Evolutionary conservation across 2,113 vertebrate species (phyloP).

Genomic region (Haemorhous mexicanus): DNA sequence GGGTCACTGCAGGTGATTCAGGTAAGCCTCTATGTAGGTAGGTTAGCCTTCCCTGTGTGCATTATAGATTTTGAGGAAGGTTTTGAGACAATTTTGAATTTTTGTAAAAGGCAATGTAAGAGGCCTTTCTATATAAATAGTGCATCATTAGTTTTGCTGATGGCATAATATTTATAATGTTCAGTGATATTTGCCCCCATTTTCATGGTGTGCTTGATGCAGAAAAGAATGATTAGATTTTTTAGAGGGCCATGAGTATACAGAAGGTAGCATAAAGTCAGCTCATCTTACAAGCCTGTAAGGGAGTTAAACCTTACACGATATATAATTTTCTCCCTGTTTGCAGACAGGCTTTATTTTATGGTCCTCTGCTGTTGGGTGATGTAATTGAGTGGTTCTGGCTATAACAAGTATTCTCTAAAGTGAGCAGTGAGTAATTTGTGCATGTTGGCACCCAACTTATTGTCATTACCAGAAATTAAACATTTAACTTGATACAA

Average conservation of each 20-base stretch:
- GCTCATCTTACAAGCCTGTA: neutral
- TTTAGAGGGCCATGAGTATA: neutral
- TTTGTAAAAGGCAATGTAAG: neutral
- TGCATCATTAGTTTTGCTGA: neutral
- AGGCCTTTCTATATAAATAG: neutral
- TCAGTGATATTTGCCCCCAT: neutral
- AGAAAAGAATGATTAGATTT: neutral
- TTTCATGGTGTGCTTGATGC: neutral
- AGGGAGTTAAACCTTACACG: neutral
- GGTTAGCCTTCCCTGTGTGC: neutral
- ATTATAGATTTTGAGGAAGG: neutral
- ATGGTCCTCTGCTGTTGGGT: neutral
- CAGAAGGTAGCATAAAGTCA: neutral
- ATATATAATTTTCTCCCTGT: neutral
- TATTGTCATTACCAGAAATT: neutral
- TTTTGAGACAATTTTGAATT: neutral
- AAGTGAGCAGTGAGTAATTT: neutral
- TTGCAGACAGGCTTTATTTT: neutral
- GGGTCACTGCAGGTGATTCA: neutral
- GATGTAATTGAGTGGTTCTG: neutral
- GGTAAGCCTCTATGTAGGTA: neutral
- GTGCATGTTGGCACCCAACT: neutral
- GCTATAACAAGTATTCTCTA: neutral
- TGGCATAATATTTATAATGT: neutral
- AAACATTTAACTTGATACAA: neutral